These are phyloP conservation scores for Lutjanus argentimaculatus DNA, from an alignment of 2,797 vertebrate genomes.

Conservation along the genomic window DNA sequence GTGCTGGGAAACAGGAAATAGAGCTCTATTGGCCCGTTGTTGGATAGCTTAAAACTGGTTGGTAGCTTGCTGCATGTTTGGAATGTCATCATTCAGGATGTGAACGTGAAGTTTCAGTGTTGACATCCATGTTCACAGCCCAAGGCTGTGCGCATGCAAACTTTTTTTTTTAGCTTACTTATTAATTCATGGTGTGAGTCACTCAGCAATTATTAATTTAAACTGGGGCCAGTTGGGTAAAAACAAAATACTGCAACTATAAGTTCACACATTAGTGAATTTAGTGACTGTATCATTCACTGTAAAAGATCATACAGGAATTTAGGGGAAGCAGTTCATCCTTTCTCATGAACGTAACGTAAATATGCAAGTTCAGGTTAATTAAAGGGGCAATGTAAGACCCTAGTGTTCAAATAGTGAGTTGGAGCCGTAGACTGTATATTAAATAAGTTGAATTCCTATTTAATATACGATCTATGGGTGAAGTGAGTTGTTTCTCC, in stretches of 20 bases:
- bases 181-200: neutral
- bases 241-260: neutral
- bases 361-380: too few species aligned
- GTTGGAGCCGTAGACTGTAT: too few species aligned
- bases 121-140: slow-evolving; percentile 15
- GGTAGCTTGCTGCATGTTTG: slow-evolving; percentile 46
- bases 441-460: too few species aligned
- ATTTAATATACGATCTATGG: too few species aligned
- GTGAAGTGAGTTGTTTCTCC: too few species aligned
- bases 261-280: neutral
- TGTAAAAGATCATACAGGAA: too few species aligned
- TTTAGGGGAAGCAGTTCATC: too few species aligned
- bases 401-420: too few species aligned
- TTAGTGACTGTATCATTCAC: neutral
- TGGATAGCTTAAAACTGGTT: slow-evolving; percentile 40
- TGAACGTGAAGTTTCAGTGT: slow-evolving; percentile 16
- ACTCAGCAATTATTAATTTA: neutral
- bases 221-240: neutral
- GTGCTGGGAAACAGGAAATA: slow-evolving; percentile 81
- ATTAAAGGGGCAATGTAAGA: too few species aligned
- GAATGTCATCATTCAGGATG: slow-evolving; percentile 73
- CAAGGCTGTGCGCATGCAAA: neutral
- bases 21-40: slow-evolving; percentile 68
- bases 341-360: too few species aligned
- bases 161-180: neutral